Evolutionary conservation across 2,888 invertebrate species (phyloP).

Genomic region (Lordiphosa andalusiaca): DNA sequence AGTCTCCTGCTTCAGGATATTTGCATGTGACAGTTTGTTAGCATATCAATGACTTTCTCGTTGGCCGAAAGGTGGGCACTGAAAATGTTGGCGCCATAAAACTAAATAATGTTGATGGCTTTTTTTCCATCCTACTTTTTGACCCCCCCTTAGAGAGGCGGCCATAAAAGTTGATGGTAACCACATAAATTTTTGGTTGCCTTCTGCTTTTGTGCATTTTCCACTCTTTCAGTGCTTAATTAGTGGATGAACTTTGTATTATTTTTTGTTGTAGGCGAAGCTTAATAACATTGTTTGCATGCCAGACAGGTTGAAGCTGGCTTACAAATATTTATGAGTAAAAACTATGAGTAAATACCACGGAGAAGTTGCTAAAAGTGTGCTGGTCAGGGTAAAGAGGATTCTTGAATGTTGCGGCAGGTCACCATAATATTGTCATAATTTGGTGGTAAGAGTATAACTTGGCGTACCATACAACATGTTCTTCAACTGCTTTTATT

Average conservation of each 20-base stretch:
- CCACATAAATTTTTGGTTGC: constrained; percentile 47
- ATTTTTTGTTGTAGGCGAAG: constrained; percentile 13
- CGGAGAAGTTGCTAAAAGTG: constrained; percentile 10
- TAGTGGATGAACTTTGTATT: constrained; percentile 27
- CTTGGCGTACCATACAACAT: no score
- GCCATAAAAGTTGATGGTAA: constrained; percentile 51
- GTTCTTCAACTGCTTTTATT: no score
- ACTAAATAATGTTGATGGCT: constrained; percentile 6
- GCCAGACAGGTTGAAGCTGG: constrained; percentile 2
- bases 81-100: constrained; percentile 14
- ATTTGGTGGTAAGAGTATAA: no score
- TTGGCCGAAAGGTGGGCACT: constrained; percentile 30
- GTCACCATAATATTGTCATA: no score
- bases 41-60: constrained; percentile 56
- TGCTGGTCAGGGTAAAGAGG: no score
- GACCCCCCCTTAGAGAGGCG: constrained; percentile 22
- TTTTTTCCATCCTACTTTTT: constrained; percentile 28
- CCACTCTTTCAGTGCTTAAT: constrained; percentile 36
- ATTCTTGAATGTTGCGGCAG: no score
- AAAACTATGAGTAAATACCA: constrained; percentile 10
- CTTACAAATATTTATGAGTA: constrained; percentile 1
- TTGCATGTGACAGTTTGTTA: constrained; percentile 59
- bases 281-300: constrained; percentile 25
- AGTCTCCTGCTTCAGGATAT: constrained; percentile 36
- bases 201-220: constrained; percentile 12